phyloP scores from a whole-genome alignment of 2,797 vertebrate genomes.

The Staurois parvus region DNA sequence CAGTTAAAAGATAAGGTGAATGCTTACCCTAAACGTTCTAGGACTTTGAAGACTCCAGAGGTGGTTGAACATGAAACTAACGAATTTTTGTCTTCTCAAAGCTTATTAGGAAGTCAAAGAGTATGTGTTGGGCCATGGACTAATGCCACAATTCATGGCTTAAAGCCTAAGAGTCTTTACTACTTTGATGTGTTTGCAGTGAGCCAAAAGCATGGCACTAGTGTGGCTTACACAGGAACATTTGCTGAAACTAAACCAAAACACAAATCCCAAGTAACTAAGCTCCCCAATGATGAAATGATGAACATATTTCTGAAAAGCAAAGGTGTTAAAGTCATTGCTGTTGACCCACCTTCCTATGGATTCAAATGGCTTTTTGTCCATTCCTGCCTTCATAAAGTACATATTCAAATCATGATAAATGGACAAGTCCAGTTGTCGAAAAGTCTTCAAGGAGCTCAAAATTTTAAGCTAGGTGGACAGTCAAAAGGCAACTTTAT shows the following conservation, averaged over 20 bases:
- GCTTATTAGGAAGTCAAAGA: constrained; percentile 18
- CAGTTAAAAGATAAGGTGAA: constrained; percentile 2
- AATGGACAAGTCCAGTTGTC: constrained; percentile 41
- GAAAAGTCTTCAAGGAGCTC: constrained; percentile 43
- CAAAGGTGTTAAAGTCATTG: constrained; percentile 31
- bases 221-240: constrained; percentile 50
- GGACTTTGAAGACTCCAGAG: background rate
- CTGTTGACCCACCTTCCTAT: constrained; percentile 7
- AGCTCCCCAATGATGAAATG: constrained; percentile 42
- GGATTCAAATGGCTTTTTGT: constrained; percentile 37
- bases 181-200: constrained; percentile 59
- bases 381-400: constrained; percentile 55
- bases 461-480: constrained; percentile 48
- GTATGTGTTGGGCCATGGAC: constrained; percentile 34
- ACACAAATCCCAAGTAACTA: constrained; percentile 12
- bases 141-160: constrained; percentile 33
- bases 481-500: constrained; percentile 28
- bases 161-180: constrained; percentile 54
- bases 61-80: background rate
- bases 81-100: constrained; percentile 23
- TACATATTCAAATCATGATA: constrained; percentile 46
- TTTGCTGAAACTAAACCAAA: constrained; percentile 54
- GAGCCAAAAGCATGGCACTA: constrained; percentile 31
- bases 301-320: constrained; percentile 51
- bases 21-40: constrained; percentile 1